Percentiles rank a stretch among this genome's conserved stretches.
phyloP scores from a whole-genome alignment of 92 coral and sea anemone species.

The Desmophyllum pertusum region DNA sequence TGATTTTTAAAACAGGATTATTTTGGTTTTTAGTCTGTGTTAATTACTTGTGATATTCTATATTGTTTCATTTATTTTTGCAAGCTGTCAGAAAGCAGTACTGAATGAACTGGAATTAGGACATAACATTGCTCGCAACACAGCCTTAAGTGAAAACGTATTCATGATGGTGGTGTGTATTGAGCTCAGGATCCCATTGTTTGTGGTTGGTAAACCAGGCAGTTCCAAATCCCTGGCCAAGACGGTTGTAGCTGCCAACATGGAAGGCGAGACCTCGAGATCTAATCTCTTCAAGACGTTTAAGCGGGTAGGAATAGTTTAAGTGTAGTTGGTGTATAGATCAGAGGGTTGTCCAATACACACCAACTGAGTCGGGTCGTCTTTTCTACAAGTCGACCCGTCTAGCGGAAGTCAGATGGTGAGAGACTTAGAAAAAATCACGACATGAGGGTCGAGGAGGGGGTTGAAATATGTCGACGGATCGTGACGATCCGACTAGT shows the following conservation, averaged over 20 bases:
- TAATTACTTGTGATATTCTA: too few species aligned
- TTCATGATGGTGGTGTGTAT: constrained; percentile 95
- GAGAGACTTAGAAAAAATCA: too few species aligned
- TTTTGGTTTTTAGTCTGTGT: not conserved
- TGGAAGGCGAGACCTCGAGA: constrained; percentile 73
- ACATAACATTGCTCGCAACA: constrained; percentile 80
- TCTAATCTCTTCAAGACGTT: constrained; percentile 66
- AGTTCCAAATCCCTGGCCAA: constrained; percentile 91
- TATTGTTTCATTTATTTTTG: not conserved
- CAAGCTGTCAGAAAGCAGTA: constrained; percentile 83
- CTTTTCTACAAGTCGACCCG: too few species aligned
- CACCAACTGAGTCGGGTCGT: too few species aligned
- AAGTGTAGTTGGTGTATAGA: not conserved
- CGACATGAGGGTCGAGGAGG: too few species aligned
- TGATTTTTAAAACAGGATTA: not conserved
- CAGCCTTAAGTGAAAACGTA: constrained; percentile 86
- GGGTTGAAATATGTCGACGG: too few species aligned
- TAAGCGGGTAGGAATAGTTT: constrained; percentile 51
- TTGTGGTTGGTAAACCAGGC: constrained; percentile 96
- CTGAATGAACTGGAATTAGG: constrained; percentile 71
- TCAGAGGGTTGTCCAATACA: too few species aligned
- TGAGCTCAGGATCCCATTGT: constrained; percentile 89
- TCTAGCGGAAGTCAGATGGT: too few species aligned
- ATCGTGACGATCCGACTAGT: too few species aligned
- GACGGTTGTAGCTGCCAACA: constrained; percentile 78